Percentiles rank a stretch among this genome's conserved stretches.
phyloP scores from a whole-genome alignment of 2,797 vertebrate genomes.

The Sardinella longiceps region DNA sequence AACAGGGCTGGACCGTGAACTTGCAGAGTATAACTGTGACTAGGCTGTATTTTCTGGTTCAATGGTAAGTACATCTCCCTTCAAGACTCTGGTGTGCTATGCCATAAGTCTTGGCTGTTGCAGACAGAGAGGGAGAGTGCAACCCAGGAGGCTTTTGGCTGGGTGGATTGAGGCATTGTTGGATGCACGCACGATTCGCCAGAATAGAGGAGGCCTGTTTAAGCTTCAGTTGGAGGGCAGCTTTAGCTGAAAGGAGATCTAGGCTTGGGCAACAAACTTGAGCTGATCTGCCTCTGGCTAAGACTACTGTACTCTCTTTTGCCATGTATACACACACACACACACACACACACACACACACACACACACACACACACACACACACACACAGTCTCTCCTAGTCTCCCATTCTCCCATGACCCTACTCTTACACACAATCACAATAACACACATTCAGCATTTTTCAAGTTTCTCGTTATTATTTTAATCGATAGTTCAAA shows the following conservation, averaged over 20 bases:
- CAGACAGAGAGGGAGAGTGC: background rate
- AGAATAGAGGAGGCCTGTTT: conserved; percentile 11
- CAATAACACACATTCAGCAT: background rate
- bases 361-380: background rate
- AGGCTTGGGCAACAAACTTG: conserved; percentile 12
- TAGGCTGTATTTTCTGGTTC: background rate
- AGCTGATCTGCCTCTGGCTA: conserved; percentile 12
- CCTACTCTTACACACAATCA: background rate
- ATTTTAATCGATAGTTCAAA: no score
- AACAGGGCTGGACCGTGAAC: background rate
- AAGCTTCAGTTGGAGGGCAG: conserved; percentile 8
- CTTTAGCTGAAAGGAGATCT: conserved; percentile 20
- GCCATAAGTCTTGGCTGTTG: background rate
- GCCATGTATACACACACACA: background rate
- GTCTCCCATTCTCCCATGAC: background rate
- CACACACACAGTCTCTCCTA: no score
- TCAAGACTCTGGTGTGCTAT: background rate
- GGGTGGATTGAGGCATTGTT: background rate
- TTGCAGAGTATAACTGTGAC: background rate
- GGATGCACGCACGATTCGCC: background rate
- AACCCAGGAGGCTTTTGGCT: background rate
- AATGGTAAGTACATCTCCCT: background rate
- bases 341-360: background rate
- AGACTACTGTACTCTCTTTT: background rate
- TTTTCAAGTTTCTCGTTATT: no score